Conservation (phyloP, 2,888 invertebrate species). For the Ceramica pisi region DNA sequence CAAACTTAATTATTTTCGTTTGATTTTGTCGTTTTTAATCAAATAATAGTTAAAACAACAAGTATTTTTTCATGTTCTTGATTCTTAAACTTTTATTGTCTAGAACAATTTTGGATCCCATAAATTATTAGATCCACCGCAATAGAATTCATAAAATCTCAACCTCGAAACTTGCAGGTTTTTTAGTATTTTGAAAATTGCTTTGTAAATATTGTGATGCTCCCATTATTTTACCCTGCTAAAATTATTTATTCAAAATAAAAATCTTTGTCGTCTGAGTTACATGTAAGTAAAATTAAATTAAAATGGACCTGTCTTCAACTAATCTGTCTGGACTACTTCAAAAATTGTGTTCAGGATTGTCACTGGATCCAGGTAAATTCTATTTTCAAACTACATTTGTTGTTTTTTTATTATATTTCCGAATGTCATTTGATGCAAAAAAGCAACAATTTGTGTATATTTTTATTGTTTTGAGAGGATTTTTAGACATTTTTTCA, state of each 20-base stretch:
- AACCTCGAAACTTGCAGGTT: slow-evolving; percentile 4
- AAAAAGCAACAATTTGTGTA: slow-evolving; percentile 43
- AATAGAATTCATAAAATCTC: slow-evolving; percentile 4
- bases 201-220: slow-evolving; percentile 58
- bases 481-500: slow-evolving; percentile 57
- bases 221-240: slow-evolving; percentile 2
- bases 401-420: slow-evolving; percentile 52
- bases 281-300: slow-evolving; percentile 28
- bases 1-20: slow-evolving; percentile 28
- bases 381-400: slow-evolving; percentile 73
- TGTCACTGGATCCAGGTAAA: slow-evolving; percentile 86
- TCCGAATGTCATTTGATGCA: slow-evolving; percentile 48
- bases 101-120: slow-evolving; percentile 14
- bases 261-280: slow-evolving; percentile 1
- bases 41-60: slow-evolving; percentile 30
- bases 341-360: slow-evolving; percentile 83
- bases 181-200: slow-evolving; percentile 31
- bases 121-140: slow-evolving; percentile 1
- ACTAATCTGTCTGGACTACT: slow-evolving; percentile 80
- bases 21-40: slow-evolving; percentile 43
- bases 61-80: slow-evolving; percentile 9
- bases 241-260: slow-evolving; percentile 5
- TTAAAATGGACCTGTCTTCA: slow-evolving; percentile 76
- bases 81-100: background rate
- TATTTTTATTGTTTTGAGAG: slow-evolving; percentile 38